phyloP scores from a whole-genome alignment of 2,888 invertebrate species.

The Sinopyrophorus schimmeli region DNA sequence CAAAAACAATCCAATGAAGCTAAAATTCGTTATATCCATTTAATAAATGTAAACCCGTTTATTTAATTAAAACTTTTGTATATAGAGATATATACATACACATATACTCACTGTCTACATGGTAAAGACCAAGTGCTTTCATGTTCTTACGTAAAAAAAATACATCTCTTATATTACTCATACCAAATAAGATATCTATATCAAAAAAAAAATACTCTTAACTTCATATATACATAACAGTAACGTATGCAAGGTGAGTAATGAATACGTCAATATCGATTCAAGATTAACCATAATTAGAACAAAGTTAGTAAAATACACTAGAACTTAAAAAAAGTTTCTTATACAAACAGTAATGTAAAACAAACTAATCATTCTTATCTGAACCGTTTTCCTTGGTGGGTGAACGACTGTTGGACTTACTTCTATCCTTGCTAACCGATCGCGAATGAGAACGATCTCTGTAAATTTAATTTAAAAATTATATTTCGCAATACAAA shows the following conservation, averaged over 20 bases:
- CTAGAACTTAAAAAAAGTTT: constrained; percentile 1
- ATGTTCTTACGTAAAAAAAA: constrained; percentile 13
- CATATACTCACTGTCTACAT: constrained; percentile 8
- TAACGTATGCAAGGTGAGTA: not conserved
- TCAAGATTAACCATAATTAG: not conserved
- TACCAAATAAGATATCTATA: not conserved
- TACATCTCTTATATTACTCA: constrained; percentile 10
- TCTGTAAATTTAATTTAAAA: constrained; percentile 50
- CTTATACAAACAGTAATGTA: too few relatives aligned
- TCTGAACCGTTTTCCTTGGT: constrained; percentile 43
- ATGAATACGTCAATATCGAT: not conserved
- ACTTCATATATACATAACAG: not conserved
- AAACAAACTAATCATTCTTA: constrained; percentile 42
- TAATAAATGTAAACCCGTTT: too few relatives aligned
- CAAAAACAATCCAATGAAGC: too few relatives aligned
- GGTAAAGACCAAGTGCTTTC: not conserved
- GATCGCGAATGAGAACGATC: constrained; percentile 67
- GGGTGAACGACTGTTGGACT: constrained; percentile 53
- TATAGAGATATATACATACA: too few relatives aligned
- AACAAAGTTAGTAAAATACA: not conserved
- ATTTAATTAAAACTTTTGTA: too few relatives aligned
- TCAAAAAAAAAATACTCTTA: not conserved
- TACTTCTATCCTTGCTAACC: constrained; percentile 64
- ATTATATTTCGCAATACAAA: too few relatives aligned
- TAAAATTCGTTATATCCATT: too few relatives aligned